A percentile compares a stretch with the other conserved stretches of the same genome.
These are phyloP conservation scores for Eidolon dupreanum DNA, from an alignment of 2,797 vertebrate species.

Conservation along the genomic window DNA sequence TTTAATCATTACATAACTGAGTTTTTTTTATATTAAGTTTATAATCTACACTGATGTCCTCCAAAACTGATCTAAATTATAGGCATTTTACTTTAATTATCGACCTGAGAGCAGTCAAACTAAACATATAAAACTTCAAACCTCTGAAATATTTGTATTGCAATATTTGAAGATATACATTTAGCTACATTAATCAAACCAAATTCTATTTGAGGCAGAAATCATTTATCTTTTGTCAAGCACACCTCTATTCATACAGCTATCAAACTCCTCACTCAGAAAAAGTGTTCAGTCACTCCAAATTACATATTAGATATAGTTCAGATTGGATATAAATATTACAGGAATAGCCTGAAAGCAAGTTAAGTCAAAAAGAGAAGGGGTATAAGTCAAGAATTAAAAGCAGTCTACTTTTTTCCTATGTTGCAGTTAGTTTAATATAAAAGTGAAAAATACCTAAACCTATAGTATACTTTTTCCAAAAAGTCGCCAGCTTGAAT, in stretches of 20 bases:
- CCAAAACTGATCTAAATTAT: slow-evolving; percentile 8
- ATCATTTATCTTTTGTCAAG: not conserved
- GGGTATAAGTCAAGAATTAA: not conserved
- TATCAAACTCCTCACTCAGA: not conserved
- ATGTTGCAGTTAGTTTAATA: not conserved
- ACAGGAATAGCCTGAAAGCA: not conserved
- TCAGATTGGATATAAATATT: not conserved
- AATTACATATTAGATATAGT: not conserved
- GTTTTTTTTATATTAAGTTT: not conserved
- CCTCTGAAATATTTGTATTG: not conserved
- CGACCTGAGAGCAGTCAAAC: not conserved
- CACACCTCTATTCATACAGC: not conserved
- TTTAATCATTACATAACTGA: not conserved
- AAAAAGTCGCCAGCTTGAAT: not conserved
- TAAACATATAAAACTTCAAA: not conserved
- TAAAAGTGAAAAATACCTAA: slow-evolving; percentile 25
- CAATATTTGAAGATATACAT: not conserved
- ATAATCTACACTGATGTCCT: not conserved
- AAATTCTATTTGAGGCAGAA: not conserved
- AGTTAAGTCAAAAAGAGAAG: slow-evolving; percentile 7
- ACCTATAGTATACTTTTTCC: not conserved
- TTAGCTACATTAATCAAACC: not conserved
- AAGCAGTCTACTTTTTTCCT: slow-evolving; percentile 17
- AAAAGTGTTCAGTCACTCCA: not conserved
- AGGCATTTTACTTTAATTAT: slow-evolving; percentile 15